Percentiles rank a stretch among this genome's conserved stretches.
Conservation (phyloP, 2,797 vertebrate genomes). For the Pangasius krempfi region DNA sequence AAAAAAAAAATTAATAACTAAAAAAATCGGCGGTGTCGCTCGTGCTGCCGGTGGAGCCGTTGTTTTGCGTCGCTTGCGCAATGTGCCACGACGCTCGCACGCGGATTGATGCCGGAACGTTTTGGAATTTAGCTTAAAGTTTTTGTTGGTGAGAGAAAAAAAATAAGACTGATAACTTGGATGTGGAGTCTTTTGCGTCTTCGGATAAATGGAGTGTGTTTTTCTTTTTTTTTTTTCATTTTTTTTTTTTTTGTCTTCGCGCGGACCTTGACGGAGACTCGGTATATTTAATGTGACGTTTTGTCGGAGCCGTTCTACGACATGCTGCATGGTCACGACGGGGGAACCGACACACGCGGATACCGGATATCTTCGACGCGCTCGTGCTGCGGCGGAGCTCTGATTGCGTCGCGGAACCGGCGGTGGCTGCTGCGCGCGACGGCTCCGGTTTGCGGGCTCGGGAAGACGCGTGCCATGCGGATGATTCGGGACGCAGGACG, state of each 20-base stretch:
- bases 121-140: slow-evolving; percentile 57
- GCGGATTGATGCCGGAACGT: slow-evolving; percentile 54
- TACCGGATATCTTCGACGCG: slow-evolving; percentile 44
- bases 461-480: slow-evolving; percentile 76
- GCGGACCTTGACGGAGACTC: slow-evolving; percentile 20
- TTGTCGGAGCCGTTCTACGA: slow-evolving; percentile 63
- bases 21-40: slow-evolving; percentile 46
- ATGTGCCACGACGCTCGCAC: slow-evolving; percentile 48
- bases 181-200: slow-evolving; percentile 66
- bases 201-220: slow-evolving; percentile 41
- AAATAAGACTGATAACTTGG: slow-evolving; percentile 66
- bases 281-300: slow-evolving; percentile 38
- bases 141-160: background rate
- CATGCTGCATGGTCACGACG: slow-evolving; percentile 59
- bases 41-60: slow-evolving; percentile 57
- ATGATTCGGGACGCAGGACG: slow-evolving; percentile 69
- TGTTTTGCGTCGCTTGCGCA: slow-evolving; percentile 48
- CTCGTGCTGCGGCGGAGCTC: slow-evolving; percentile 61
- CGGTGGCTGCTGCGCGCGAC: slow-evolving; percentile 67
- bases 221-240: slow-evolving; percentile 56
- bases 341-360: slow-evolving; percentile 45
- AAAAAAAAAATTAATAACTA: slow-evolving; percentile 9
- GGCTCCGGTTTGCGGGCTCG: slow-evolving; percentile 67
- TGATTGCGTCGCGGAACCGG: slow-evolving; percentile 71
- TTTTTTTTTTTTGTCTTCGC: background rate